Conservation (phyloP, 2,797 vertebrate species). For the Eleutherodactylus coqui region DNA sequence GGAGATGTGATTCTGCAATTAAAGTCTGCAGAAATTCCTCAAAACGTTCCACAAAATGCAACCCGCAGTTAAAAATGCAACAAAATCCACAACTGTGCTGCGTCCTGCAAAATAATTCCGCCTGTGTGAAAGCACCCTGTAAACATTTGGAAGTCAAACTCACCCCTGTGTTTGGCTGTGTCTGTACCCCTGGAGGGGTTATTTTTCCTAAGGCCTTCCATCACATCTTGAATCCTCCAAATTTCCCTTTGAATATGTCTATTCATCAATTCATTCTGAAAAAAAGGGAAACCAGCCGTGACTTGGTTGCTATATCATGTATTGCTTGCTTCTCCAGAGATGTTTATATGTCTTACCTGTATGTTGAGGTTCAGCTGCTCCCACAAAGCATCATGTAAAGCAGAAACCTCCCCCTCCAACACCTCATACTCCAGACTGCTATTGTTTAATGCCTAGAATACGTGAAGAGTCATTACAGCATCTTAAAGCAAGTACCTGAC, state of each 20-base stretch:
- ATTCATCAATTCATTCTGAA: slow-evolving; percentile 88
- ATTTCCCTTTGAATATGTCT: slow-evolving; percentile 95
- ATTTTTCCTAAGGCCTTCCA: slow-evolving; percentile 93
- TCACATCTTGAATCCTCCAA: slow-evolving; percentile 95
- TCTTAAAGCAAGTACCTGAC: background rate
- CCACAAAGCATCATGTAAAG: slow-evolving; percentile 93
- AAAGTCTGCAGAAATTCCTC: too few species aligned
- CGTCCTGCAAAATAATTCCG: too few species aligned
- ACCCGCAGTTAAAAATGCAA: too few species aligned
- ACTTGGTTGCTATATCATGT: background rate
- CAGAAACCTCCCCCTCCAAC: slow-evolving; percentile 89
- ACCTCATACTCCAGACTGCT: slow-evolving; percentile 88
- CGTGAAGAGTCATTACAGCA: background rate
- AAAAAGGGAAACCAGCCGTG: background rate
- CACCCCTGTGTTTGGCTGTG: slow-evolving; percentile 93
- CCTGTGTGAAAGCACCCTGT: too few species aligned
- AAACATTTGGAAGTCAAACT: background rate
- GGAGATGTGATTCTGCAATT: too few species aligned
- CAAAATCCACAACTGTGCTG: too few species aligned
- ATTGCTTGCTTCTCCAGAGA: background rate
- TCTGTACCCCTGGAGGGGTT: slow-evolving; percentile 91
- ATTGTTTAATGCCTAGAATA: slow-evolving; percentile 83
- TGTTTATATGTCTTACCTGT: slow-evolving; percentile 78
- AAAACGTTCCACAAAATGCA: too few species aligned
- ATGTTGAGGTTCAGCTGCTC: slow-evolving; percentile 92